Evolutionary conservation across 2,797 vertebrate species (phyloP).

Genomic region (Selene dorsalis): DNA sequence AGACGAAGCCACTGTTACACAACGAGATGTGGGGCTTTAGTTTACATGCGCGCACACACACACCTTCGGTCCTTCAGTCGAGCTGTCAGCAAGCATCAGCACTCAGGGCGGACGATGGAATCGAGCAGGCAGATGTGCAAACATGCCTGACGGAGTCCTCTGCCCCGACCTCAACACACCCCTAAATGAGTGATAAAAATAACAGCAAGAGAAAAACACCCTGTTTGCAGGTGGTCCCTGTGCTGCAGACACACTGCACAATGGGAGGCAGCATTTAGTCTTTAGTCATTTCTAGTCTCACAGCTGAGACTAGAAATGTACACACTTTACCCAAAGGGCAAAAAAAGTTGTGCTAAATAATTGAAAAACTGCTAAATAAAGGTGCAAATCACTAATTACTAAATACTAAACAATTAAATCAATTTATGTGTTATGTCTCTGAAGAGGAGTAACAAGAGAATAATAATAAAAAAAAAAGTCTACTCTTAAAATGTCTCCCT

Average conservation of each 20-base stretch:
- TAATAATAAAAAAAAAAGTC: no score
- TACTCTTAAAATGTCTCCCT: no score
- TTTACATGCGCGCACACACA: not conserved
- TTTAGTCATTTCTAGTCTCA: no score
- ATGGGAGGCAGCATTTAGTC: not conserved
- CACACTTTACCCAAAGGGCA: no score
- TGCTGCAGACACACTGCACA: constrained; percentile 4
- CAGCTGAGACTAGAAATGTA: no score
- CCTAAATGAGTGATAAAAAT: constrained; percentile 52
- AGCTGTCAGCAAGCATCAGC: constrained; percentile 72
- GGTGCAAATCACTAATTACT: no score
- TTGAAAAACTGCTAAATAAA: no score
- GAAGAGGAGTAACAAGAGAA: no score
- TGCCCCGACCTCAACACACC: constrained; percentile 39
- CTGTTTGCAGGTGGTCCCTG: constrained; percentile 13
- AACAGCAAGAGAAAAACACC: not conserved
- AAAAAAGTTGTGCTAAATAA: no score
- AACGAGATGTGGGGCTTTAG: not conserved
- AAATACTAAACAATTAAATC: no score
- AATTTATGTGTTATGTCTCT: no score
- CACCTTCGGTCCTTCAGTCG: constrained; percentile 31
- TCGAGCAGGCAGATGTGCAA: constrained; percentile 81
- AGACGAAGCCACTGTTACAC: constrained; percentile 17
- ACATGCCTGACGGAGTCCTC: constrained; percentile 62
- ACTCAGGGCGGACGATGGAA: constrained; percentile 59